Evolutionary conservation across 2,797 vertebrate species (phyloP).

Genomic region (Gadopsis bispinosus): DNA sequence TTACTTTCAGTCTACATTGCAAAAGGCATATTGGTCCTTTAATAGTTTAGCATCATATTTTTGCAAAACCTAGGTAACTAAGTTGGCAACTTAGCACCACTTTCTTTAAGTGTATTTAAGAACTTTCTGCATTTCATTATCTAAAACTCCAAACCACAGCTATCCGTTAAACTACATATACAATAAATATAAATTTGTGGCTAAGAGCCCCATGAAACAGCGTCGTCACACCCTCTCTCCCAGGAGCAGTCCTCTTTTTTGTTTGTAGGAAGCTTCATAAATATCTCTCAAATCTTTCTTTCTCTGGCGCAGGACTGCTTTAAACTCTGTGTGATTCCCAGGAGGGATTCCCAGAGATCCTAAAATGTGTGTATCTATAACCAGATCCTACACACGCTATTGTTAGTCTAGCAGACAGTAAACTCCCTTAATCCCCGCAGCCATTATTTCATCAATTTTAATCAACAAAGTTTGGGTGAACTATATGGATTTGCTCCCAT

Average conservation of each 20-base stretch:
- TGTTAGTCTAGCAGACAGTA: background rate
- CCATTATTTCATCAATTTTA: slow-evolving; percentile 16
- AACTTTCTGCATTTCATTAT: background rate
- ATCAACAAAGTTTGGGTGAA: slow-evolving; percentile 11
- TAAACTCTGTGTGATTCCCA: slow-evolving; percentile 7
- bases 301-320: background rate
- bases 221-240: background rate
- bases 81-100: too few relatives aligned
- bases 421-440: background rate
- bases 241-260: background rate
- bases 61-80: background rate
- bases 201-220: background rate
- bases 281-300: background rate
- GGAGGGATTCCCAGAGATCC: background rate
- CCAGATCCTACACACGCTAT: background rate
- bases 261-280: background rate
- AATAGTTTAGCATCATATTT: background rate
- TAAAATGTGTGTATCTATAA: background rate
- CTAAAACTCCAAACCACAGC: background rate
- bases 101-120: too few relatives aligned
- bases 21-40: background rate
- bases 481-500: slow-evolving; percentile 19
- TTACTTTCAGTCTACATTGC: background rate
- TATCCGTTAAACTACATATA: background rate
- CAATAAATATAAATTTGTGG: too few relatives aligned